Evolutionary conservation across 2,888 invertebrate genomes (phyloP), one percentile per base, ranked within the genome.

Genomic region (Eretmocerus hayati): DNA sequence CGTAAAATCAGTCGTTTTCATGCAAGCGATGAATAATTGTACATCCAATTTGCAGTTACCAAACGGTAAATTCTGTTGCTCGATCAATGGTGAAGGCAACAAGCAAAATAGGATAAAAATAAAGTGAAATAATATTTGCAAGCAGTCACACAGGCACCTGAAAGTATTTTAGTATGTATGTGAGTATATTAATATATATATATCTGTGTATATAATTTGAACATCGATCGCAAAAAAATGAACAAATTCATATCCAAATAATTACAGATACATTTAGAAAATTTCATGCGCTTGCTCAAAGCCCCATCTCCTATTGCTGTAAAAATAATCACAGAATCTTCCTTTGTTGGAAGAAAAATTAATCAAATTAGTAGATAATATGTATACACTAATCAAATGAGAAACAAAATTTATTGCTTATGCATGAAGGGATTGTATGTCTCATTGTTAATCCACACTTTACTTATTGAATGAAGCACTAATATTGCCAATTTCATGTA

Each of bases 301-400:
- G 67, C 69, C 66, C 70, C 68, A 67, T 61, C 69, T 69, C 68
- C 67, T 70, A 61, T 64, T 63, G 62, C 65, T 60, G 60, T 56
- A 61, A 56, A 54, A 55, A 50, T 49, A 52, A 55, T 50, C 48
- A 53, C 53, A 55, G 52, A 53, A 48, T 52, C 45, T 51, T 30
- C 46, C 45, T 51, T 48, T 45, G 35, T 49, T 33, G 30, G 13
- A 47, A 51, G 52, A 42, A 56, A 61, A 63, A 66, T 66, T 66
- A 67, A 64, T 62, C 15, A 58, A 63, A 66, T 66, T 66, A 65
- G 65, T 65, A 59, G 60, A 60, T 61, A 59, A 59, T 46, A 51
- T 41, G 52, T 49, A 42, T 60, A 44, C 59, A 58, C 58, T 55
- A 56, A 60, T 54, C 55, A 54, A 59, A 61, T 58, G 58, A 52